Evolutionary conservation across 2,113 vertebrate genomes (phyloP).

Genomic region (Laticauda laticaudata): DNA sequence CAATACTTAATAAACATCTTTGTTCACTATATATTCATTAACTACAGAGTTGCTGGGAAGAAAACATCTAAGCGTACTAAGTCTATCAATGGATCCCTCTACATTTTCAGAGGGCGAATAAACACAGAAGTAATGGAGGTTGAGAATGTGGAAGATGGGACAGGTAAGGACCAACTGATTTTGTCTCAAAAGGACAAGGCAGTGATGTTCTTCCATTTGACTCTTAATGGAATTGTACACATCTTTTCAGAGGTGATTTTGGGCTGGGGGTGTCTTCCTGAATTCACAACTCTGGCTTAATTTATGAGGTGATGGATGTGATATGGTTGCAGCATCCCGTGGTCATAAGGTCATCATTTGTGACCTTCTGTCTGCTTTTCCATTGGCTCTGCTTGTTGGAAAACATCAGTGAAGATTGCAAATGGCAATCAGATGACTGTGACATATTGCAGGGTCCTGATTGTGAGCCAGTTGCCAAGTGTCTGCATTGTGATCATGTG

Average conservation of each 20-base stretch:
- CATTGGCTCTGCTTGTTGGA: background rate
- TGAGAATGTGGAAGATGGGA: conserved; percentile 98
- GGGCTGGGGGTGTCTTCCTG: background rate
- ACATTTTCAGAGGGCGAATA: conserved; percentile 95
- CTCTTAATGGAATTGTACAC: background rate
- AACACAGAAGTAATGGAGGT: conserved; percentile 99
- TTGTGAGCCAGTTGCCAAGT: background rate
- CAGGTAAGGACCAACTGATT: conserved; percentile 76
- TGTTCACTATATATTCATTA: background rate
- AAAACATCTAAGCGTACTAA: conserved; percentile 95
- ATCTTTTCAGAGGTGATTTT: background rate
- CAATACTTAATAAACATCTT: background rate
- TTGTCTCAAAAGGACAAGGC: background rate
- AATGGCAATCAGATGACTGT: background rate
- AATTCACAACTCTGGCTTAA: background rate
- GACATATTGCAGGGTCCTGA: background rate
- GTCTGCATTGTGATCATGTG: background rate
- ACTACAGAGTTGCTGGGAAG: conserved; percentile 90
- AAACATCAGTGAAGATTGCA: background rate
- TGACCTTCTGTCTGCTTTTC: background rate
- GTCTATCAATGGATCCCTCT: conserved; percentile 93
- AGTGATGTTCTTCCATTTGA: background rate
- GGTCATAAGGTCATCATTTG: background rate
- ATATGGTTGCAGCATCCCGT: background rate
- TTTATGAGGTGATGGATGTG: background rate